Evolutionary conservation across 2,113 vertebrate species (phyloP), one percentile per base, ranked within the genome.

Genomic region (Hydrolagus affinis): DNA sequence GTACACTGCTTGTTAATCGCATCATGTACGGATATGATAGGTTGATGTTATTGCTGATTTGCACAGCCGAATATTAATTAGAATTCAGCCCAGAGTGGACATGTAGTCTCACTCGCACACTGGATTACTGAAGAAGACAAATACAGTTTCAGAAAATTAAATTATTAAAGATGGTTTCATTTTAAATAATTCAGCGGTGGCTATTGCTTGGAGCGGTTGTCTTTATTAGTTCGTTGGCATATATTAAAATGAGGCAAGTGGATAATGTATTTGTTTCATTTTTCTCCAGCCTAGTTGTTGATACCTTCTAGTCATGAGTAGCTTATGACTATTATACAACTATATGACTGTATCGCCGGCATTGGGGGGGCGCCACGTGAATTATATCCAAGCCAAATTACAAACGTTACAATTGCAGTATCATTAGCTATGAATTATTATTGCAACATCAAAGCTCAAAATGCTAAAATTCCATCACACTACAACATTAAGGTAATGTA

Each of bases 61-160:
- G 44, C 44, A 44, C 44, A 66, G 60, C 23, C 32, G 60, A 68
- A 25, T 66, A 1, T 68, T 83, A 83, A 83, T 83, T 83, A 28
- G 78, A 83, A 83, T 83, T 83, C 78, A 83, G 78, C 66, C 60
- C 66, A 83, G 66, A 83, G 25, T 83, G 78, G 78, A 68, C 62
- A 21, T 1, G 66, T 30, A 66, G 14, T 19, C 64, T 83, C 25
- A 64, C 19, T 62, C 44, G 44, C 28, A 30, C 62, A 68, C 14
- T 83, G 19, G 28, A 83, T 64, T 83, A 66, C 60, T 10, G 23
- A 59, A 66, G 30, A 83, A 66, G 60, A 66, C 28, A 83, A 83
- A 83, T 68, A 60, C 60, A 64, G 66, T 66, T 68, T 14, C 23
- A 83, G 66, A 66, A 75, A 11, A 66, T 21, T 30, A 68, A 75